Conservation (phyloP, 2,797 vertebrate species). For the Liparis tanakae region DNA sequence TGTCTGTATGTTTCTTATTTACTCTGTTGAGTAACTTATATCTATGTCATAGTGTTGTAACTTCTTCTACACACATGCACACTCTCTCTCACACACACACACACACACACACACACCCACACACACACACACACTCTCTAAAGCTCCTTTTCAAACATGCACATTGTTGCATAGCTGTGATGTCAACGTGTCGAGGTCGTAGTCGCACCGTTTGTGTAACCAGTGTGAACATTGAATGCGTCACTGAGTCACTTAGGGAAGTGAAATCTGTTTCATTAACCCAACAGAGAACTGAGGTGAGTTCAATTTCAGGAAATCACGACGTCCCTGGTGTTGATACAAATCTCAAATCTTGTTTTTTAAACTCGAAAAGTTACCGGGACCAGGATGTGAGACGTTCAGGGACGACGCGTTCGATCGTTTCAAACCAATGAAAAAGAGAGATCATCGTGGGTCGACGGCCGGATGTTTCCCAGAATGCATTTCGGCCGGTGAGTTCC, state of each 20-base stretch:
- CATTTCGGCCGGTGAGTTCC: too few relatives aligned
- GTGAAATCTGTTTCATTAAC: background rate
- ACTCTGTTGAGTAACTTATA: constrained; percentile 1
- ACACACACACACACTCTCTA: background rate
- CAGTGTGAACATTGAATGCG: too few relatives aligned
- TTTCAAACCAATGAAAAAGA: too few relatives aligned
- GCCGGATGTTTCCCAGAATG: too few relatives aligned
- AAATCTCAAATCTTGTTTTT: background rate
- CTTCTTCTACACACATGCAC: background rate
- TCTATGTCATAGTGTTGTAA: constrained; percentile 2
- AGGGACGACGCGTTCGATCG: too few relatives aligned
- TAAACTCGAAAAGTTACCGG: too few relatives aligned
- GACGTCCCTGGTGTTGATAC: background rate
- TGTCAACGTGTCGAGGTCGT: too few relatives aligned
- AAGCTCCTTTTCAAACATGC: constrained; percentile 24
- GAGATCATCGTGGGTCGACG: too few relatives aligned
- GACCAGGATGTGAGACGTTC: background rate
- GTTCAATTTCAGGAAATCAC: background rate
- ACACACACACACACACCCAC: constrained; percentile 1
- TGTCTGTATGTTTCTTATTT: constrained; percentile 10
- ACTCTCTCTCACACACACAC: too few relatives aligned
- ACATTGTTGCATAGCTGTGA: constrained; percentile 9
- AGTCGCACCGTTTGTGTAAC: background rate
- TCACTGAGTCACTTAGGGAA: too few relatives aligned
- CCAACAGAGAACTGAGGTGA: background rate